Evolutionary conservation across 2,888 invertebrate species (phyloP), one percentile per base, ranked within the genome.

Genomic region (Lycaena phlaeas): DNA sequence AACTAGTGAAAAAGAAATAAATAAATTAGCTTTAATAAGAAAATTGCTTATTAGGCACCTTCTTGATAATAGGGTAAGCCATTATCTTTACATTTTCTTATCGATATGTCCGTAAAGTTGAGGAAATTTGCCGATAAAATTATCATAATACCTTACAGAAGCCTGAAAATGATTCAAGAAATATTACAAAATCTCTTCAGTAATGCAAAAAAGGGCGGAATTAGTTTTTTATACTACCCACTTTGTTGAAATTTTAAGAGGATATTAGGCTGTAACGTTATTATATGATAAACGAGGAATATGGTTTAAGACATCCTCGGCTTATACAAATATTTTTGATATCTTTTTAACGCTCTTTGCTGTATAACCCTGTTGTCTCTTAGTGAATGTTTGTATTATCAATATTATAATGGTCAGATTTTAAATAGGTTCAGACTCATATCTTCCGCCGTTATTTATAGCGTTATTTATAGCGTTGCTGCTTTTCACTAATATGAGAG

Each of bases 281-380:
- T n/a, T n/a, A n/a, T n/a, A n/a, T n/a, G n/a, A n/a, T n/a, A n/a
- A n/a, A n/a, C n/a, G n/a, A n/a, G n/a, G n/a, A n/a, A n/a, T n/a
- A n/a, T n/a, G n/a, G n/a, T n/a, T 67, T 68, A 72, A 64, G 59
- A 59, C 49, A 51, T 50, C 51, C 64, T 59, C 53, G n/a, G n/a
- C n/a, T n/a, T n/a, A n/a, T n/a, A n/a, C n/a, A n/a, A n/a, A n/a
- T n/a, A n/a, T n/a, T n/a, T n/a, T n/a, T n/a, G n/a, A n/a, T n/a
- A n/a, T n/a, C n/a, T n/a, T n/a, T n/a, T n/a, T n/a, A n/a, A n/a
- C n/a, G n/a, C n/a, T n/a, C n/a, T n/a, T n/a, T n/a, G n/a, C n/a
- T n/a, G n/a, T n/a, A n/a, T n/a, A n/a, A n/a, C n/a, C n/a, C n/a
- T n/a, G n/a, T n/a, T n/a, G n/a, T n/a, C n/a, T n/a, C n/a, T n/a